Base-by-base conservation (phyloP, 2,888 invertebrate species). In the Xylota sylvarum region DNA sequence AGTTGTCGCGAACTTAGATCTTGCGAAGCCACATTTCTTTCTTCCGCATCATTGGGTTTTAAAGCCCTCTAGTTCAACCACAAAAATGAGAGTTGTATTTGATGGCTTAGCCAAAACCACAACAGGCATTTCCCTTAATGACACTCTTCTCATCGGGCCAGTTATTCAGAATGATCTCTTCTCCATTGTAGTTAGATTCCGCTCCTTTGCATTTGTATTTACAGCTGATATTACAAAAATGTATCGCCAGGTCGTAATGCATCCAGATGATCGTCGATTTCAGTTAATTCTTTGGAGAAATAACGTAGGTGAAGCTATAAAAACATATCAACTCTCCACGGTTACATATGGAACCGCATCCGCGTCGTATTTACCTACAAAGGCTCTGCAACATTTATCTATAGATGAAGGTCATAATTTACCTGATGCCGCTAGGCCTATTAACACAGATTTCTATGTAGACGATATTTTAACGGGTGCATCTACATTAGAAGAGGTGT, bases 311-410 rank as follows among this genome's bases (percentile, higher is more conserved):
- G 80, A 80, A 5, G 37, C 43, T 1, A 1, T 86, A 4, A 65
- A 74, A 23, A 55, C 50, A 0, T 86, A 65, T 27, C 69, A 74
- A 30, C 43, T 88, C 4, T 56, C 79, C n/a, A 88, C 85, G 0
- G 85, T 79, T 9, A 86, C 77, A 0, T 88, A 86, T 50, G 82
- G 76, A 14, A 85, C 10, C 78, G 64, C 72, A n/a, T 64, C 86
- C 6, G 82, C 78, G 1, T 35, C 73, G 5, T 78, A 69, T 48
- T 30, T 74, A 5, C 14, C 77, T 0, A 40, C 81, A n/a, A 65
- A 73, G 6, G 17, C 60, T 7, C 58, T 78, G 14, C 81, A 81
- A 10, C 35, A 55, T 12, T 27, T 83, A 6, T 69, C 76, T 6
- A 14, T 72, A n/a, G 74, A 82, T 55, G 72, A 76, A 19, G 67